Evolutionary conservation across 2,113 vertebrate species (phyloP).

Genomic region (Monarcha castaneiventris): DNA sequence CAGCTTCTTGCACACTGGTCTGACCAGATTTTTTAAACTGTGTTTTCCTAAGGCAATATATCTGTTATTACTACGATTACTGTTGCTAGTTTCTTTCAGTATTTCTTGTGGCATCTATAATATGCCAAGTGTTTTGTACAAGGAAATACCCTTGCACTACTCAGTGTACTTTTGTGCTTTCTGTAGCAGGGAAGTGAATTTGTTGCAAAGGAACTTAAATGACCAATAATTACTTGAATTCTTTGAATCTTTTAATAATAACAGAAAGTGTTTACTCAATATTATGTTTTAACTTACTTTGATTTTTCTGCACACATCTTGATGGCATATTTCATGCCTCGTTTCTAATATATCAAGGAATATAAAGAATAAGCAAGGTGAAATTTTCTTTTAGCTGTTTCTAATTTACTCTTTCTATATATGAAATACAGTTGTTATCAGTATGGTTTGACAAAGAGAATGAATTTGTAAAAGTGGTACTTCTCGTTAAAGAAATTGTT

Average conservation of each 20-base stretch:
- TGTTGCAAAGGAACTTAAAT: neutral
- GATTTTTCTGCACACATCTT: neutral
- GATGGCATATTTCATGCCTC: neutral
- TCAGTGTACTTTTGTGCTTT: neutral
- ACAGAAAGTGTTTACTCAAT: neutral
- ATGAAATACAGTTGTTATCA: neutral
- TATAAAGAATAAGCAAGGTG: neutral
- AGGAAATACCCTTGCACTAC: neutral
- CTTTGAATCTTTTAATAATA: neutral
- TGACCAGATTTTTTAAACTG: constrained; percentile 49
- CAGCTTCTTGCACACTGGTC: constrained; percentile 21
- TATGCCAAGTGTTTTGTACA: neutral
- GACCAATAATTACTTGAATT: neutral
- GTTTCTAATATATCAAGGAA: neutral
- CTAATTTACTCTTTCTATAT: neutral
- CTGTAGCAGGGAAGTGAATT: neutral
- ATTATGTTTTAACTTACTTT: neutral
- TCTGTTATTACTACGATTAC: constrained; percentile 16
- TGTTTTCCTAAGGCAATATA: constrained; percentile 43
- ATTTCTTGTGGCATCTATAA: neutral
- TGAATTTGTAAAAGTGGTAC: neutral
- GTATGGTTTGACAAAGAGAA: neutral
- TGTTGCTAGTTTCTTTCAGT: neutral
- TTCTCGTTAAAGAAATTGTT: neutral
- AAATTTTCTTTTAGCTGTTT: neutral